These are phyloP conservation scores for Forbesichthys papilliferus DNA, from an alignment of 2,113 vertebrate genomes.

Conservation along the genomic window DNA sequence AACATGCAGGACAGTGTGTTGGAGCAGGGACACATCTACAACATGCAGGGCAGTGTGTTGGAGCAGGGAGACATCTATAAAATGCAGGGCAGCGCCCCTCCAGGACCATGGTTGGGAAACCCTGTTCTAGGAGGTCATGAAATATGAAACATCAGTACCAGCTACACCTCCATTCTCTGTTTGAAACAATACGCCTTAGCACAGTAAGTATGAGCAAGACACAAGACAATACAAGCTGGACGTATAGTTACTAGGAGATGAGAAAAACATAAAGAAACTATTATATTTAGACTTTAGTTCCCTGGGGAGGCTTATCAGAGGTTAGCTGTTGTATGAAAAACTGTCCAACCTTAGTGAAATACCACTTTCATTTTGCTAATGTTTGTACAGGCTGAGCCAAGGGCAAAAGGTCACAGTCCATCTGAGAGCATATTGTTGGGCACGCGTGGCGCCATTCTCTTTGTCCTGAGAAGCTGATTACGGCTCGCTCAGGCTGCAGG, in stretches of 20 bases:
- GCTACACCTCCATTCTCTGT: neutral
- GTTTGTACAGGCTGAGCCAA: neutral
- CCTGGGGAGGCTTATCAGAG: neutral
- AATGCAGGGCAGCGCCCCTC: too few relatives aligned
- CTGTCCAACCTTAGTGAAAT: neutral
- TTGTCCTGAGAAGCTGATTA: constrained; percentile 20
- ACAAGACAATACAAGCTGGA: neutral
- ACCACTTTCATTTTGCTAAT: constrained; percentile 2
- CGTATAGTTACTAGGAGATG: neutral
- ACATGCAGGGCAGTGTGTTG: too few relatives aligned
- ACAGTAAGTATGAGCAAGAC: too few relatives aligned
- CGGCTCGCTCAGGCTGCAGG: constrained; percentile 12
- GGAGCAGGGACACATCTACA: too few relatives aligned
- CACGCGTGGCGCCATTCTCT: constrained; percentile 18
- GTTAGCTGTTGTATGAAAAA: constrained; percentile 4
- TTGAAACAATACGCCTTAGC: too few relatives aligned
- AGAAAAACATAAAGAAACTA: neutral
- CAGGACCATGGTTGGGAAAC: too few relatives aligned
- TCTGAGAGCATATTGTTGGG: constrained; percentile 23
- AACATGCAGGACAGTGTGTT: too few relatives aligned
- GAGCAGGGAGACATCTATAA: too few relatives aligned
- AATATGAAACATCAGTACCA: neutral
- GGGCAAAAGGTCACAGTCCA: constrained; percentile 18
- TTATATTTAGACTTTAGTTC: neutral
- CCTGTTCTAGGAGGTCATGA: neutral